Percentiles rank a stretch among this genome's conserved stretches.
These are phyloP conservation scores for Idaea aversata DNA, from an alignment of 2,888 invertebrate species.

Conservation along the genomic window DNA sequence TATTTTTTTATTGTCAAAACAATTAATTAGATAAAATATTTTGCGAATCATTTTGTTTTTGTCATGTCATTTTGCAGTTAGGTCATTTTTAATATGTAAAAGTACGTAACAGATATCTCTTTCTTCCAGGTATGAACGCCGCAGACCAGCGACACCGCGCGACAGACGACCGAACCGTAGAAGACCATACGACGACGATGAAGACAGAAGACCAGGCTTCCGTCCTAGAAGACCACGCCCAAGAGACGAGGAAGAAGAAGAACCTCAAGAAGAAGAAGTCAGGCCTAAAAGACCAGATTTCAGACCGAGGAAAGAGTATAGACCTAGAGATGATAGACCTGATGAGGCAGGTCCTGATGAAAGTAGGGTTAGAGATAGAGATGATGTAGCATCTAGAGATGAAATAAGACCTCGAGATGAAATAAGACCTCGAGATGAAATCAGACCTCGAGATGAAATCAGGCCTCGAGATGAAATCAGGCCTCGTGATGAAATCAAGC, in stretches of 20 bases:
- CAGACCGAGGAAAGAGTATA: slow-evolving; percentile 36
- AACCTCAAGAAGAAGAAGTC: slow-evolving; percentile 30
- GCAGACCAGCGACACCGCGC: slow-evolving; percentile 61
- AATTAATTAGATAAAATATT: too few species aligned
- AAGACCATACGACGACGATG: slow-evolving; percentile 64
- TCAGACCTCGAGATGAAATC: slow-evolving; percentile 32
- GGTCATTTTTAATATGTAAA: too few species aligned
- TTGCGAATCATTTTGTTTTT: too few species aligned
- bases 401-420: slow-evolving; percentile 36
- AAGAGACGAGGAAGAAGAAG: slow-evolving; percentile 23
- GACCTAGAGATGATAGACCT: slow-evolving; percentile 42
- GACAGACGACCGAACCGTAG: slow-evolving; percentile 66
- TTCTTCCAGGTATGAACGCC: slow-evolving; percentile 68
- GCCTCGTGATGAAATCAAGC: slow-evolving; percentile 35
- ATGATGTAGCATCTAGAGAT: slow-evolving; percentile 28
- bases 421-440: slow-evolving; percentile 34
- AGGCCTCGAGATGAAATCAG: slow-evolving; percentile 30
- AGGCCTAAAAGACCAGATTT: slow-evolving; percentile 38
- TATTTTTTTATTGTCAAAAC: too few species aligned
- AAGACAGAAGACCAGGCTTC: slow-evolving; percentile 49
- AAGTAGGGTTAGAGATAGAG: slow-evolving; percentile 19
- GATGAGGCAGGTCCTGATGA: slow-evolving; percentile 25
- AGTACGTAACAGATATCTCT: not conserved
- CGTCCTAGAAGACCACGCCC: slow-evolving; percentile 45
- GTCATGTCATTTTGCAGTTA: not conserved